phyloP scores from a whole-genome alignment of 2,113 vertebrate genomes.

The Pachycephala philippinensis region DNA sequence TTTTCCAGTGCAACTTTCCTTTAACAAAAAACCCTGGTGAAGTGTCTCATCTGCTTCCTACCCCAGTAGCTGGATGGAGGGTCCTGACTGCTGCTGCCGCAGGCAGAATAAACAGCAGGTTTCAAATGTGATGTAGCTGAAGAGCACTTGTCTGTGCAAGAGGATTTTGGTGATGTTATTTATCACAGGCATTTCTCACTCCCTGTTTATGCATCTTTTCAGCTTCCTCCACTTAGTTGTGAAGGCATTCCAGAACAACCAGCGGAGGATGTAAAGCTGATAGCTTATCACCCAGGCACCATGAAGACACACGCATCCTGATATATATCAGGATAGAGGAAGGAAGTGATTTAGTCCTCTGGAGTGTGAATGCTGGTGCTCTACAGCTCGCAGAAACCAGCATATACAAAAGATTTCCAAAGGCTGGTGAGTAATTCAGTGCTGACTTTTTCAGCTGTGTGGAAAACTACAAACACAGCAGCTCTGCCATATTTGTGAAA shows the following conservation, averaged over 20 bases:
- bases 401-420: background rate
- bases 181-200: background rate
- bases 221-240: background rate
- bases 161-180: background rate
- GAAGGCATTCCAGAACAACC: slow-evolving; percentile 19
- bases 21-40: background rate
- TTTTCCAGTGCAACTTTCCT: background rate
- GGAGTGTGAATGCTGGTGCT: background rate
- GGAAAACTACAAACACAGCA: slow-evolving; percentile 60
- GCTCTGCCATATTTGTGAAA: slow-evolving; percentile 33
- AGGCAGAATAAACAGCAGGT: background rate
- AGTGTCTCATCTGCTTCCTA: background rate
- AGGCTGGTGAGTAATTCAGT: slow-evolving; percentile 51
- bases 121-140: background rate
- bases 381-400: background rate
- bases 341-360: slow-evolving; percentile 17
- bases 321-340: background rate
- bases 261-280: background rate
- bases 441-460: slow-evolving; percentile 28
- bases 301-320: background rate
- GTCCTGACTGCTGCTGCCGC: background rate
- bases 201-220: background rate
- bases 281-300: background rate
- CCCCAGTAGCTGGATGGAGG: background rate
- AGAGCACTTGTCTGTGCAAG: background rate